Conservation (phyloP, 64 coral and sea anemone genomes). For the Catalaphyllia jardinei region DNA sequence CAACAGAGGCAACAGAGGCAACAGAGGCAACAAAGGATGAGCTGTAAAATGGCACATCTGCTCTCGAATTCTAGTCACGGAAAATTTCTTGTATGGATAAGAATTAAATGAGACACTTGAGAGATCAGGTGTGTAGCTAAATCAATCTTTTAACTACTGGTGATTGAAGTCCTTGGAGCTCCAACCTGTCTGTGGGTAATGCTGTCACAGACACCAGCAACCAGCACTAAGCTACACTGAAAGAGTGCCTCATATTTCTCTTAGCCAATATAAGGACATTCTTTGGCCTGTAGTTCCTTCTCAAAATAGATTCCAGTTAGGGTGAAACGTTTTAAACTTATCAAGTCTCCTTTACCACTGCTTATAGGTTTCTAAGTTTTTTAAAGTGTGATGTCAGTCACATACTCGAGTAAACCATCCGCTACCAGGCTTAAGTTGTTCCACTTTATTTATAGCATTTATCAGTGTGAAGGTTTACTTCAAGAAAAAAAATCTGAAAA, state of each 20-base stretch:
- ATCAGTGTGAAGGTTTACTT: slow-evolving; percentile 40
- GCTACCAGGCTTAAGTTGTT: slow-evolving; percentile 16
- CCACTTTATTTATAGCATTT: slow-evolving; percentile 40
- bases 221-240: neutral
- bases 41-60: slow-evolving; percentile 59
- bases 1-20: slow-evolving; percentile 32
- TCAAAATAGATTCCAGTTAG: no score
- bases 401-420: neutral
- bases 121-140: neutral
- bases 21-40: slow-evolving; percentile 63
- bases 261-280: neutral
- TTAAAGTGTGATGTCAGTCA: neutral
- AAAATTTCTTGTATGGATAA: slow-evolving; percentile 25
- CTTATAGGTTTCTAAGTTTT: slow-evolving; percentile 13
- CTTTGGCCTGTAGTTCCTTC: neutral
- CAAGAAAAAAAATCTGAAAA: neutral
- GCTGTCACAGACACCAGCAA: neutral
- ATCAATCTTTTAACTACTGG: no score
- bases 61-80: neutral
- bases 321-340: neutral
- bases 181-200: neutral
- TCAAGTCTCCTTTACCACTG: neutral
- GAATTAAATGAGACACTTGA: neutral
- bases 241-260: neutral
- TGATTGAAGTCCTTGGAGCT: neutral